phyloP scores from a whole-genome alignment of 92 coral and sea anemone species.

The Zoanthus sociatus region DNA sequence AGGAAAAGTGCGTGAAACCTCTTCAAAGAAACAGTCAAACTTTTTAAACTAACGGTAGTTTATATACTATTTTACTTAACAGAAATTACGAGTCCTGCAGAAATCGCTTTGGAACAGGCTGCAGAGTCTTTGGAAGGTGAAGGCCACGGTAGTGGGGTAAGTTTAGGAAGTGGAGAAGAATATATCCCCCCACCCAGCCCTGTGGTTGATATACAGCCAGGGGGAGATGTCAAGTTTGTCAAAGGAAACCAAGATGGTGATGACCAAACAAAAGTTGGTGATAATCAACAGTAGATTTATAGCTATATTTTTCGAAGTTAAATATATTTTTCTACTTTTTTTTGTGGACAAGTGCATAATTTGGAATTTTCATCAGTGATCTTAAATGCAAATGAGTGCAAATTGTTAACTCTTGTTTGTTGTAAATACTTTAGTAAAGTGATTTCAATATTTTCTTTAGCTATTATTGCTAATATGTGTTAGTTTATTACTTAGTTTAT shows the following conservation, averaged over 20 bases:
- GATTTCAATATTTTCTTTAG: neutral
- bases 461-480: too few species aligned
- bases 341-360: neutral
- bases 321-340: neutral
- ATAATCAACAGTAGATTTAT: neutral
- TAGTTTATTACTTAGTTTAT: too few species aligned
- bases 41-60: too few species aligned
- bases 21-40: too few species aligned
- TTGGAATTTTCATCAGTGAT: neutral
- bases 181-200: constrained; percentile 79
- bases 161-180: constrained; percentile 61
- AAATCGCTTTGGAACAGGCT: constrained; percentile 1
- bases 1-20: too few species aligned
- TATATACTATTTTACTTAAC: neutral
- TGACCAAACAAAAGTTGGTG: constrained; percentile 17
- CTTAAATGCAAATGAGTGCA: neutral
- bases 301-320: neutral
- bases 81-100: constrained; percentile 1
- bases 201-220: constrained; percentile 77
- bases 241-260: constrained; percentile 51
- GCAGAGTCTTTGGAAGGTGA: constrained; percentile 13
- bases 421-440: neutral
- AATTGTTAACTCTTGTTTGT: neutral
- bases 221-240: constrained; percentile 82
- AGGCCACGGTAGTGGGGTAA: constrained; percentile 68